A percentile compares a stretch with the other conserved stretches of the same genome.
Evolutionary conservation across 2,888 invertebrate genomes (phyloP).

Genomic region (Romanomermis culicivorax): DNA sequence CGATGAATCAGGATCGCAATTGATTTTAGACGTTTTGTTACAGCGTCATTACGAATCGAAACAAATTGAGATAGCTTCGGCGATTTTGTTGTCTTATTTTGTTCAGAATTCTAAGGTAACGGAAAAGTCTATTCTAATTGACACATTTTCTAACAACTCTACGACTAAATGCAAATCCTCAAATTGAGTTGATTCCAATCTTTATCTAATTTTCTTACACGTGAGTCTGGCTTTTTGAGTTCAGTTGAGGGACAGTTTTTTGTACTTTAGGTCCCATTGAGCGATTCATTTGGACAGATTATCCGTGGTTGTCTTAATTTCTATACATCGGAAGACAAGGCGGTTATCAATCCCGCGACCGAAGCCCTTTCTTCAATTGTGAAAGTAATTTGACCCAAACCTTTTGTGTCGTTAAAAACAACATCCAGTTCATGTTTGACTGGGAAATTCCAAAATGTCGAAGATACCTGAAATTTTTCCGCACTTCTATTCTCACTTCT

Average conservation of each 20-base stretch:
- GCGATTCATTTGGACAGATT: conserved; percentile 64
- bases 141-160: too few relatives aligned
- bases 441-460: too few relatives aligned
- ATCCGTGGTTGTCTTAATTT: conserved; percentile 63
- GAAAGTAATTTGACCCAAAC: conserved; percentile 42
- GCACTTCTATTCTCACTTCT: too few relatives aligned
- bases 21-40: conserved; percentile 63
- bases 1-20: conserved; percentile 57
- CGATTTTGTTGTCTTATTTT: conserved; percentile 65
- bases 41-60: conserved; percentile 34
- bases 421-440: too few relatives aligned
- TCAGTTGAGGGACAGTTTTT: too few relatives aligned
- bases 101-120: conserved; percentile 60
- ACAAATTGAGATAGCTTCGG: conserved; percentile 40
- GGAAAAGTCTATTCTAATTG: too few relatives aligned
- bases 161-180: too few relatives aligned
- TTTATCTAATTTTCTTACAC: too few relatives aligned
- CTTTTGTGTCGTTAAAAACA: too few relatives aligned
- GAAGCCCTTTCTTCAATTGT: conserved; percentile 72
- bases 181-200: too few relatives aligned
- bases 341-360: conserved; percentile 64
- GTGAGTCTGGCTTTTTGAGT: too few relatives aligned
- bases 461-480: too few relatives aligned
- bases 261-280: conserved; percentile 35
- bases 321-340: conserved; percentile 56